A percentile compares a stretch with the other conserved stretches of the same genome.
Evolutionary conservation across 35 echinoderm and acorn worm genomes (phyloP).

Genomic region (Ophioderma brevispina): DNA sequence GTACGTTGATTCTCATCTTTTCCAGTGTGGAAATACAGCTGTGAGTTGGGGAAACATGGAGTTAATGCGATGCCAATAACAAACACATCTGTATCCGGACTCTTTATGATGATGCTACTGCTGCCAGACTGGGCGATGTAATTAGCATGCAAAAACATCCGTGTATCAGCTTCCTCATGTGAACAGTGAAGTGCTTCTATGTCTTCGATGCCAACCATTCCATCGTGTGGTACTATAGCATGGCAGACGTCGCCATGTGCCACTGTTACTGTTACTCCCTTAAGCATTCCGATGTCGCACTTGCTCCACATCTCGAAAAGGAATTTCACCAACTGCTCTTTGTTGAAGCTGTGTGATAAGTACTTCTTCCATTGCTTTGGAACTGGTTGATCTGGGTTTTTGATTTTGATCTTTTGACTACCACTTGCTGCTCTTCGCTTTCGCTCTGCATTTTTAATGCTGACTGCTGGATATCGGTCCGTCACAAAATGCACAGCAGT

Average conservation of each 20-base stretch:
- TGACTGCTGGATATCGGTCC: slow-evolving; percentile 60
- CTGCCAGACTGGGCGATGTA: slow-evolving; percentile 17
- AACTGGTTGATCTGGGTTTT: slow-evolving; percentile 4
- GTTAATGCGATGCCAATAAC: slow-evolving; percentile 21
- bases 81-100: slow-evolving; percentile 85
- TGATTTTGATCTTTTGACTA: slow-evolving; percentile 3
- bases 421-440: slow-evolving; percentile 47
- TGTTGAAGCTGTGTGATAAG: slow-evolving; percentile 32
- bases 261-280: slow-evolving; percentile 28
- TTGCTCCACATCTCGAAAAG: slow-evolving; percentile 46
- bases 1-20: slow-evolving; percentile 57
- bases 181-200: slow-evolving; percentile 30
- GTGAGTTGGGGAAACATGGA: neutral
- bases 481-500: slow-evolving; percentile 51
- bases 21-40: slow-evolving; percentile 75
- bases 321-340: slow-evolving; percentile 59
- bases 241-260: slow-evolving; percentile 63
- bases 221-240: slow-evolving; percentile 2
- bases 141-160: slow-evolving; percentile 54
- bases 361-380: slow-evolving; percentile 81
- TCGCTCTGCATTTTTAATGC: slow-evolving; percentile 63
- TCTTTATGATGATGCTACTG: slow-evolving; percentile 30
- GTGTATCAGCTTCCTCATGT: slow-evolving; percentile 79
- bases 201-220: neutral
- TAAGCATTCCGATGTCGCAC: neutral